Evolutionary conservation across 2,888 invertebrate genomes (phyloP), one percentile per base, ranked within the genome.

Genomic region (Dryobotodes eremita): DNA sequence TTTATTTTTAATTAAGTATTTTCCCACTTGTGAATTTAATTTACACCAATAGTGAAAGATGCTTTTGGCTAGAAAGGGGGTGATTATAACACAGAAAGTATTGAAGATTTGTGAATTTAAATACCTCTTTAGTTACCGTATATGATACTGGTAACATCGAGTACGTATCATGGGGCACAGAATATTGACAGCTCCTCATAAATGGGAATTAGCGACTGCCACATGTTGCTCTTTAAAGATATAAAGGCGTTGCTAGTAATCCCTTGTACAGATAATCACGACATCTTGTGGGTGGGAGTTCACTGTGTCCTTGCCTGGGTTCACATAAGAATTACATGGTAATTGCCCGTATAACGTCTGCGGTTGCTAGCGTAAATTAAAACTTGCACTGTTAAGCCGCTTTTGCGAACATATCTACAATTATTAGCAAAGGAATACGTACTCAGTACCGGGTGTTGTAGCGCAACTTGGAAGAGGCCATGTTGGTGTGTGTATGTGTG

Each of bases 181-280:
- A 31, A 26, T 31, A 62, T 31, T 65, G n/a, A 8, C 11, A 66
- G 50, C 26, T 46, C n/a, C 42, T 31, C 8, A 48, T 74, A 73
- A 74, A 48, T 36, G 48, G 75, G 57, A 31, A 59, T 48, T n/a
- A 75, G 75, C 20, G 31, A n/a, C 31, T 31, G 10, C 59, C 23
- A 36, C 48, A 50, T 50, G 11, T 26, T 42, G 48, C 36, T 59
- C 48, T 59, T 75, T 36, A 36, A 61, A 75, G 20, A 59, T 20
- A 15, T 17, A 31, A 31, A 55, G 46, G 73, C 23, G 46, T 55
- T 46, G 46, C 13, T 57, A 23, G n/a, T 48, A 46, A 46, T 57
- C 46, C 74, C 42, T 6, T 46, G 20, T 0, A 71, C 17, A 57
- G 57, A 31, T 75, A 20, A 74, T 75, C 61, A 76, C 50, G 75